Base-by-base conservation (phyloP, 2,113 vertebrate species). In the Cheirogaleus medius region DNA sequence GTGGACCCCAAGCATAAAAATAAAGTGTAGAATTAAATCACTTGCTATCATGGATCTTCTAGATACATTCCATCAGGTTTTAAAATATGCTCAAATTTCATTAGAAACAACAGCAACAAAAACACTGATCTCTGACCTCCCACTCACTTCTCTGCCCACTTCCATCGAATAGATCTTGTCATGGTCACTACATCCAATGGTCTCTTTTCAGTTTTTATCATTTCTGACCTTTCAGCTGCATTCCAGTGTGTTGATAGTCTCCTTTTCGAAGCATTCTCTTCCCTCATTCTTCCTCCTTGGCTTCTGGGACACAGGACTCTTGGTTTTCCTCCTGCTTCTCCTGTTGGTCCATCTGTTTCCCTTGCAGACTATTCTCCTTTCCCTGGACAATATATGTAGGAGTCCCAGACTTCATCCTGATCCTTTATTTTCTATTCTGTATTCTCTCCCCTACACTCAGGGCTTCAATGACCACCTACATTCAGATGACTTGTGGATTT, bases 181-280 rank as follows among this genome's bases (percentile, higher is more conserved):
- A 8, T 29, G 82, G 68, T 89, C 87, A 64, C 64, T 54, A 68
- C 87, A 81, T 49, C 60, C n/a, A 68, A 13, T n/a, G 39, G 52
- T 69, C 34, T 56, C 8, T 49, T 13, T 95, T 92, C 49, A 39
- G 0, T 90, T 88, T 44, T 83, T 13, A 10, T 54, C 63, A 87
- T 76, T 82, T 34, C n/a, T n/a, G 56, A 95, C 56, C 54, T 94
- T 95, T 74, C 42, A 83, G 49, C 91, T 83, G 63, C 90, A 47
- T 83, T 89, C 73, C 71, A 44, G 82, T 27, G n/a, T 56, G 20
- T 54, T 76, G 90, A n/a, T 37, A 49, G 29, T 71, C 42, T 90
- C 14, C 5, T 44, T 76, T 87, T 80, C 21, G 60, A 91, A 87
- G 12, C 39, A 68, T 94, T 92, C 23, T 52, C 18, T 93, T 91